These are phyloP conservation scores for Eriocheir sinensis DNA, from an alignment of 1,140 invertebrate genomes.

Conservation along the genomic window DNA sequence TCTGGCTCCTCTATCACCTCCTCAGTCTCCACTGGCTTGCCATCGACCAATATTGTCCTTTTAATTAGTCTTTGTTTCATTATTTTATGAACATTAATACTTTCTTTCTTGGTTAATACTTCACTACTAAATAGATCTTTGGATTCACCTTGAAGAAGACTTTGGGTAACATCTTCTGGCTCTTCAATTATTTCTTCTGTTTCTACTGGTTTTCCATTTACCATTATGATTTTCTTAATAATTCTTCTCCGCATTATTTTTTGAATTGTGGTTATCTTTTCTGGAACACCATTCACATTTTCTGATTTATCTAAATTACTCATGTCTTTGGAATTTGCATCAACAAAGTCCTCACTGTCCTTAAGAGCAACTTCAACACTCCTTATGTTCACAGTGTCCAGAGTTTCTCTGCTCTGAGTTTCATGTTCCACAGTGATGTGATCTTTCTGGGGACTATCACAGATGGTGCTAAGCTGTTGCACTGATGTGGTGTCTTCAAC, in stretches of 20 bases:
- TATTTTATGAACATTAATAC: not conserved
- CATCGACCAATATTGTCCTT: constrained; percentile 18
- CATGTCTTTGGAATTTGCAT: constrained; percentile 45
- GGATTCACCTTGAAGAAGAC: not conserved
- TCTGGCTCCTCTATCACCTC: constrained; percentile 39
- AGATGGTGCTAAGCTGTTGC: not conserved
- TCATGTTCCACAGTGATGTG: not conserved
- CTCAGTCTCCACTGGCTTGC: constrained; percentile 26
- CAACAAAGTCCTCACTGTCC: not conserved
- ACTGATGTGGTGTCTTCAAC: constrained; percentile 33
- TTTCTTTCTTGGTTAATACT: constrained; percentile 58
- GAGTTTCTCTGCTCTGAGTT: not conserved
- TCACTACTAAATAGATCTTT: not conserved
- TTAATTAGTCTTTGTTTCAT: constrained; percentile 35
- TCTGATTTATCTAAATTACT: constrained; percentile 64
- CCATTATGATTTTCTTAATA: constrained; percentile 64
- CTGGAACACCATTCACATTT: constrained; percentile 52
- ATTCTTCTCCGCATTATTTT: constrained; percentile 59
- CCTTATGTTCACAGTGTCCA: not conserved
- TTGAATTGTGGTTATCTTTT: constrained; percentile 37
- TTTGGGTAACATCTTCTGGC: constrained; percentile 42
- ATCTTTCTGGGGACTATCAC: not conserved
- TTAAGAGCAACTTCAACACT: not conserved
- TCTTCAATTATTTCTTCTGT: constrained; percentile 73
- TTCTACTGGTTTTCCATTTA: constrained; percentile 69